A percentile compares a stretch with the other conserved stretches of the same genome.
These are phyloP conservation scores for Morphnarchus princeps DNA, from an alignment of 2,113 vertebrate genomes.

Conservation along the genomic window DNA sequence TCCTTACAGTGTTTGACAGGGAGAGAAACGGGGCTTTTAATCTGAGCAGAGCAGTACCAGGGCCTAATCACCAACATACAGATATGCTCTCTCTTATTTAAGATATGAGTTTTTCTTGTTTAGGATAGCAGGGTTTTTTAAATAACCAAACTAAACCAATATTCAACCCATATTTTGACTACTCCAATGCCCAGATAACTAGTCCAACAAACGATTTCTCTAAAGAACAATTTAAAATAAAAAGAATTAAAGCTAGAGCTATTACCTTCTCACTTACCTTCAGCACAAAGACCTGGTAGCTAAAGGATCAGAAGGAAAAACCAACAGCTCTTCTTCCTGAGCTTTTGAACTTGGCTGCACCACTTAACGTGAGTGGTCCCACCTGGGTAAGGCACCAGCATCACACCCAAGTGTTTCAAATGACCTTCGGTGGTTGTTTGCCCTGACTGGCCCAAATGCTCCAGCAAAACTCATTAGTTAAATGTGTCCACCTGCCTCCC, in stretches of 20 bases:
- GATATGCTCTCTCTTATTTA: neutral
- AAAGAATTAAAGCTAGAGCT: neutral
- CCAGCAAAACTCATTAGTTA: neutral
- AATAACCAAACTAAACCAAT: neutral
- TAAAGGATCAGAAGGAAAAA: neutral
- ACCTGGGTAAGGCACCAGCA: neutral
- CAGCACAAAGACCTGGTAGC: fast-evolving
- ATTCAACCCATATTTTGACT: neutral
- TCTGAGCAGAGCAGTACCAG: neutral
- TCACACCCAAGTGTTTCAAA: neutral
- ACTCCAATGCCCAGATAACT: neutral
- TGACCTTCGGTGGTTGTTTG: neutral
- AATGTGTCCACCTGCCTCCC: neutral
- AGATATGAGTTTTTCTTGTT: neutral
- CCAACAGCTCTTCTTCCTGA: fast-evolving
- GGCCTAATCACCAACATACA: neutral
- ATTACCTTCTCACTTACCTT: neutral
- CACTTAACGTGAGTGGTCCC: neutral
- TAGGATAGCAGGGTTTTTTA: neutral
- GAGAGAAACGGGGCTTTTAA: constrained; percentile 25
- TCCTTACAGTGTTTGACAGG: constrained; percentile 52
- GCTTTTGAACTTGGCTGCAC: neutral
- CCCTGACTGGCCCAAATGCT: neutral
- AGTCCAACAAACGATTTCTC: neutral
- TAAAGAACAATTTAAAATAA: neutral